phyloP scores from a whole-genome alignment of 2,888 invertebrate species.

The Shargacucullia verbasci region DNA sequence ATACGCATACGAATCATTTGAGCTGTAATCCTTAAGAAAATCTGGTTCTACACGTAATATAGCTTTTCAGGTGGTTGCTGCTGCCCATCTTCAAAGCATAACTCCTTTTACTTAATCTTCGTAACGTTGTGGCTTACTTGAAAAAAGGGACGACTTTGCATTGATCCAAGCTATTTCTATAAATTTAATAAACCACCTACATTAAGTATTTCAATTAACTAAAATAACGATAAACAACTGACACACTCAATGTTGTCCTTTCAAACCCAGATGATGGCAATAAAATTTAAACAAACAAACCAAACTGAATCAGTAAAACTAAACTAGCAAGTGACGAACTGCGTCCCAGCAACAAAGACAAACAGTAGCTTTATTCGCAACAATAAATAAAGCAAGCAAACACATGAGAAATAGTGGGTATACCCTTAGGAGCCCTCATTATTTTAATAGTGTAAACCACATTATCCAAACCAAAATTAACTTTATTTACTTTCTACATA shows the following conservation, averaged over 20 bases:
- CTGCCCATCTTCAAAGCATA: too few species aligned
- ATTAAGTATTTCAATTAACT: too few species aligned
- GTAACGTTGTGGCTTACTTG: too few species aligned
- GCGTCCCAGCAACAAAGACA: conserved; percentile 65
- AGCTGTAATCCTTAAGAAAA: too few species aligned
- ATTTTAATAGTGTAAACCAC: conserved; percentile 82
- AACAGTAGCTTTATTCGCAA: conserved; percentile 81
- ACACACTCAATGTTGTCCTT: conserved; percentile 13
- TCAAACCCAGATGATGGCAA: conserved; percentile 29
- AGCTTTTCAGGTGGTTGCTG: too few species aligned
- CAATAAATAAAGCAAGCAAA: conserved; percentile 84
- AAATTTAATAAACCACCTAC: too few species aligned
- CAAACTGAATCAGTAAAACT: conserved; percentile 43
- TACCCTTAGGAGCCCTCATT: conserved; percentile 84
- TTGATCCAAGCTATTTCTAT: too few species aligned
- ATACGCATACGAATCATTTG: too few species aligned
- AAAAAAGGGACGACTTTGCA: too few species aligned
- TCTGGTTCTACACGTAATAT: too few species aligned
- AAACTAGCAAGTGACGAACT: conserved; percentile 63
- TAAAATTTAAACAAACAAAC: conserved; percentile 46
- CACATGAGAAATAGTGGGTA: conserved; percentile 85
- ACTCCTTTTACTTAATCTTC: too few species aligned
- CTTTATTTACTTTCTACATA: conserved; percentile 54
- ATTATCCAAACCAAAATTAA: conserved; percentile 46
- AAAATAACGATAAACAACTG: background rate